phyloP scores from a whole-genome alignment of 53 echinoderm and acorn worm genomes.

The Apostichopus leukothele region DNA sequence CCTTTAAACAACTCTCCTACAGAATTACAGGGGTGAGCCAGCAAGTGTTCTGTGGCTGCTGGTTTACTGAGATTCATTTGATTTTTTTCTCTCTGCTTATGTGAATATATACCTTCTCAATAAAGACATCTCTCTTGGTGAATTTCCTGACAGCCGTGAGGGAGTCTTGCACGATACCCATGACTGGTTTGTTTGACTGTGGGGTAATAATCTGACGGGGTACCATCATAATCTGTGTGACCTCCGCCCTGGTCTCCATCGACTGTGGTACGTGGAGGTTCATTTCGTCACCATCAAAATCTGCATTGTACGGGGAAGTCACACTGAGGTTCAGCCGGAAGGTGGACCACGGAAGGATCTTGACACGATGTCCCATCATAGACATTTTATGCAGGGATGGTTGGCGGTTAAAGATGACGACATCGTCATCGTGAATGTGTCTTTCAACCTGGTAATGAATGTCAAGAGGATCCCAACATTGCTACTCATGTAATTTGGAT shows the following conservation, averaged over 20 bases:
- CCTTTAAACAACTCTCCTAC: too few species aligned
- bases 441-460: conserved; percentile 74
- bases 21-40: too few species aligned
- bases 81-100: too few species aligned
- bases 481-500: background rate
- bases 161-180: conserved; percentile 99
- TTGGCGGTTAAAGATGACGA: conserved; percentile 98
- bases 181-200: conserved; percentile 98
- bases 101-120: conserved; percentile 70
- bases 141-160: conserved; percentile 91
- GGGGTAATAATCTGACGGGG: conserved; percentile 96
- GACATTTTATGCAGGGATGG: conserved; percentile 99
- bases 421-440: conserved; percentile 85
- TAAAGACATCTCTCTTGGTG: conserved; percentile 94
- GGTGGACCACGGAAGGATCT: conserved; percentile 97
- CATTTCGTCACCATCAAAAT: conserved; percentile 99
- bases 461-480: too few species aligned
- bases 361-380: conserved; percentile 98
- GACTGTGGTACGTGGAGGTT: conserved; percentile 99
- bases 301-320: conserved; percentile 99
- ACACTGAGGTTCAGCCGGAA: conserved; percentile 99
- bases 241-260: conserved; percentile 92
- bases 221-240: conserved; percentile 96
- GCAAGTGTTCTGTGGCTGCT: too few species aligned
- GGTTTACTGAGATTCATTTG: too few species aligned